Evolutionary conservation across 2,797 vertebrate genomes (phyloP).

Genomic region (Lagodon rhomboides): DNA sequence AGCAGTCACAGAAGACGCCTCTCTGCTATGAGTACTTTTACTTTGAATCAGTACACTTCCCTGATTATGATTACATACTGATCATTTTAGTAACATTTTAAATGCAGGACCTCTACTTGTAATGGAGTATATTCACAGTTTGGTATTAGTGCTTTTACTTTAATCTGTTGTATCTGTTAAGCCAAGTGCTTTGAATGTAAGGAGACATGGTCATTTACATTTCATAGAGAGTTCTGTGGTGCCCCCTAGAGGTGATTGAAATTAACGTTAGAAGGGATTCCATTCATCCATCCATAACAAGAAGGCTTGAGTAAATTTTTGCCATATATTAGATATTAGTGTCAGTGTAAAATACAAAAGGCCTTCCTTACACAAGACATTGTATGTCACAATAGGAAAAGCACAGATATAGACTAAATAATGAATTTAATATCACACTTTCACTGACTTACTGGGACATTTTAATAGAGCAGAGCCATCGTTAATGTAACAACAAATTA

Average conservation of each 20-base stretch:
- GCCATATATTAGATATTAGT: background rate
- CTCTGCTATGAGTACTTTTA: too few species aligned
- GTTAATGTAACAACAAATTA: background rate
- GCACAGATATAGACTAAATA: too few species aligned
- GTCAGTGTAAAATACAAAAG: background rate
- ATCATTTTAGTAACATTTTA: too few species aligned
- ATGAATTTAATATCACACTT: too few species aligned
- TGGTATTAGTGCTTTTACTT: too few species aligned
- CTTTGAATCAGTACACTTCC: too few species aligned
- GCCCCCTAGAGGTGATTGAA: slow-evolving; percentile 15
- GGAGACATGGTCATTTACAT: background rate
- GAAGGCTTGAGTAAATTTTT: background rate
- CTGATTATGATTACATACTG: too few species aligned
- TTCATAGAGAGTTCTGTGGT: background rate
- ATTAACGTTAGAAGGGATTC: background rate
- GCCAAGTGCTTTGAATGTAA: background rate
- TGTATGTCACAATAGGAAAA: background rate
- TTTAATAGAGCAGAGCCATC: background rate
- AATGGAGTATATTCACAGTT: too few species aligned
- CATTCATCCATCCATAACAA: background rate
- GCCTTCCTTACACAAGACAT: background rate
- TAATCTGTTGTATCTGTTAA: background rate
- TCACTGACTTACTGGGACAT: background rate
- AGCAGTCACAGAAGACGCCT: too few species aligned
- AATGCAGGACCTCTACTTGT: too few species aligned